Conservation (phyloP, 2,113 vertebrate genomes). For the Prochilodus magdalenae region DNA sequence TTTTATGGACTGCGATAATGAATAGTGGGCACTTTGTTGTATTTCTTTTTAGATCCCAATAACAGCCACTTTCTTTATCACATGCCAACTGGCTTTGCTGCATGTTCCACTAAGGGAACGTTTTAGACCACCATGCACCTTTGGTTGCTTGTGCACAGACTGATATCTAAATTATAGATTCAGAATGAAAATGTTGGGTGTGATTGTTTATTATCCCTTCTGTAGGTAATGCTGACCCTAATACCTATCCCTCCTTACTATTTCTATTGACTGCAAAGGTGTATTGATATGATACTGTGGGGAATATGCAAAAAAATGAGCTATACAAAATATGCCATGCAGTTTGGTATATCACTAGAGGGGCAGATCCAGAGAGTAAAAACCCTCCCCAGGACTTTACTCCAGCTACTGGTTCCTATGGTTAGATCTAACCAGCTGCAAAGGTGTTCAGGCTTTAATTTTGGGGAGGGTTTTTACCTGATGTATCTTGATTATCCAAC, state of each 20-base stretch:
- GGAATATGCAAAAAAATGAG: background rate
- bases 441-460: too few species aligned
- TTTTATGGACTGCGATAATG: slow-evolving; percentile 61
- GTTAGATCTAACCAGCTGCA: too few species aligned
- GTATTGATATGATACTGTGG: slow-evolving; percentile 51
- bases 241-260: background rate
- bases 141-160: slow-evolving; percentile 38
- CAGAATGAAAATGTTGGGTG: slow-evolving; percentile 4
- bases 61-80: slow-evolving; percentile 44
- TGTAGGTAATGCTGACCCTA: slow-evolving; percentile 2
- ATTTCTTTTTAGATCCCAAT: slow-evolving; percentile 56
- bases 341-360: too few species aligned
- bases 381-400: too few species aligned
- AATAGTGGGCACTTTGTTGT: slow-evolving; percentile 16
- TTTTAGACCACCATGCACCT: slow-evolving; percentile 34
- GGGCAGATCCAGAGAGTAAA: too few species aligned
- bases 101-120: slow-evolving; percentile 46
- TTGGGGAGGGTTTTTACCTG: too few species aligned
- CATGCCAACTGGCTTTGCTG: slow-evolving; percentile 54
- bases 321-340: too few species aligned
- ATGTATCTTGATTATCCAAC: background rate
- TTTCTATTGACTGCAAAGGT: background rate
- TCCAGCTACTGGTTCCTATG: too few species aligned
- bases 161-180: slow-evolving; percentile 20
- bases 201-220: slow-evolving; percentile 18